A percentile compares a stretch with the other conserved stretches of the same genome.
phyloP scores from a whole-genome alignment of 2,113 vertebrate species.

The pig (Sus scrofa) region T2T-Sscrofa CM000814.6:8215001-8215500 shows the following conservation, averaged over 20 bases:
- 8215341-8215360: not conserved
- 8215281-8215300: not conserved
- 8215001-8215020: not conserved
- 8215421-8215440: not conserved
- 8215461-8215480: not conserved
- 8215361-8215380: not conserved
- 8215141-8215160: not conserved
- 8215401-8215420: slow-evolving; percentile 11
- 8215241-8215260: slow-evolving; percentile 10
- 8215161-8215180: not conserved
- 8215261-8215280: not conserved
- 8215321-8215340: not conserved
- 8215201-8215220: not conserved
- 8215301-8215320: not conserved
- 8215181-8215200: slow-evolving; percentile 11
- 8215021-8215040: slow-evolving; percentile 29
- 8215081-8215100: not conserved
- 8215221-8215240: not conserved
- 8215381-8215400: not conserved
- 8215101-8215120: not conserved
- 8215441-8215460: not conserved
- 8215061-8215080: slow-evolving; percentile 34
- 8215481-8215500: not conserved
- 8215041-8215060: slow-evolving; percentile 26
- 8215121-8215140: not conserved